phyloP scores from a whole-genome alignment of 2,797 vertebrate species.

The Liparis tanakae region DNA sequence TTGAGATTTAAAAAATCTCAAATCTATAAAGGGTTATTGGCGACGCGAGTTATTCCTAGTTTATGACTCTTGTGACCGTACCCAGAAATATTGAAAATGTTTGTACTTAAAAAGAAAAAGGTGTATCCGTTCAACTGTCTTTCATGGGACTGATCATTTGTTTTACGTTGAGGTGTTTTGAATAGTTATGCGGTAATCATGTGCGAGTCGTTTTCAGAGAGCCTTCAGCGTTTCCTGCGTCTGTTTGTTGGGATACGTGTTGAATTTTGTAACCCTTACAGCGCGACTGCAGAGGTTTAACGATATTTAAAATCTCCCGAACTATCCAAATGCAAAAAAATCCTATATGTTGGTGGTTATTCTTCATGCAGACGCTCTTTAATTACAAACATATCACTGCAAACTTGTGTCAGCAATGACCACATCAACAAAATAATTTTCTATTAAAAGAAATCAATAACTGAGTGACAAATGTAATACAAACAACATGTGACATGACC shows the following conservation, averaged over 20 bases:
- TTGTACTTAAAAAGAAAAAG: neutral
- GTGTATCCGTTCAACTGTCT: slow-evolving; percentile 14
- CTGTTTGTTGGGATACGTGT: neutral
- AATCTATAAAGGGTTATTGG: neutral
- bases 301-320: neutral
- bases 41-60: neutral
- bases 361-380: neutral
- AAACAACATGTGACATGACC: neutral
- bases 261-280: neutral
- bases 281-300: neutral
- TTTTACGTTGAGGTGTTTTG: slow-evolving; percentile 9
- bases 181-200: slow-evolving; percentile 12
- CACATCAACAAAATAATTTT: neutral
- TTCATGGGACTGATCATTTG: neutral
- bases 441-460: neutral
- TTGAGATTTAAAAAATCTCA: neutral
- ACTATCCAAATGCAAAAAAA: slow-evolving; percentile 3
- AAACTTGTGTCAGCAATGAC: neutral
- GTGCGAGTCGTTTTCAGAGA: slow-evolving; percentile 9
- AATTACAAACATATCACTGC: neutral
- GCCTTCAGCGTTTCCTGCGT: neutral
- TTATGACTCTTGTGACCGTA: slow-evolving; percentile 7
- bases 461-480: neutral
- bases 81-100: slow-evolving; percentile 5
- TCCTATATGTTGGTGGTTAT: neutral